These are phyloP conservation scores for Campoplex capitator DNA, from an alignment of 2,888 invertebrate genomes.

Conservation along the genomic window DNA sequence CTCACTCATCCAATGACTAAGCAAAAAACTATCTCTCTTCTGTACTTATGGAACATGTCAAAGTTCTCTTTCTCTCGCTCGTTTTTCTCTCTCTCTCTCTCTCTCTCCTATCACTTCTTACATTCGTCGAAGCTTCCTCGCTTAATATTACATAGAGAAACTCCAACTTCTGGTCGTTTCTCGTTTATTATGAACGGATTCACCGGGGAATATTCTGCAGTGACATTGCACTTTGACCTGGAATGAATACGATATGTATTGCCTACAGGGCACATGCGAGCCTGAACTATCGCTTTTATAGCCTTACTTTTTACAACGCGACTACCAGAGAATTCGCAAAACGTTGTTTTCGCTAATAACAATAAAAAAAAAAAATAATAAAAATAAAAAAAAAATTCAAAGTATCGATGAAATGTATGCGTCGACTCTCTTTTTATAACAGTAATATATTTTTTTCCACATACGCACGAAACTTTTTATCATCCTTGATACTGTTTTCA, in stretches of 20 bases:
- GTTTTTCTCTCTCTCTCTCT: neutral
- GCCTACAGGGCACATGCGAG: neutral
- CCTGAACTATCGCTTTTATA: neutral
- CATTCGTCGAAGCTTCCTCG: conserved; percentile 43
- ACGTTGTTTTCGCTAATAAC: neutral
- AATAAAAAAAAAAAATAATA: neutral
- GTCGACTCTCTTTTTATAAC: neutral
- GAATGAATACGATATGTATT: conserved; percentile 25
- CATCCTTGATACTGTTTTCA: neutral
- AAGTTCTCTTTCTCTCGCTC: neutral
- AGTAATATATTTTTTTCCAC: neutral
- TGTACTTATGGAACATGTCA: conserved; percentile 5
- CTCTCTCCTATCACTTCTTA: neutral
- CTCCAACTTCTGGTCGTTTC: conserved; percentile 57
- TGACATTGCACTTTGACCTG: conserved; percentile 58
- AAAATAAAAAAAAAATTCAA: neutral
- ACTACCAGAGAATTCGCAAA: neutral
- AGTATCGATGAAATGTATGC: neutral
- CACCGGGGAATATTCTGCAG: conserved; percentile 41
- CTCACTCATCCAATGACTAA: neutral
- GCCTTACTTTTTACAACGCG: neutral
- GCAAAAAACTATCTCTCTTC: neutral
- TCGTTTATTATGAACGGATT: conserved; percentile 58
- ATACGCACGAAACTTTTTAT: neutral
- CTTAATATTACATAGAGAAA: conserved; percentile 63